These are phyloP conservation scores for Micropoecilia bifurca DNA, from an alignment of 2,797 vertebrate species.

Conservation along the genomic window DNA sequence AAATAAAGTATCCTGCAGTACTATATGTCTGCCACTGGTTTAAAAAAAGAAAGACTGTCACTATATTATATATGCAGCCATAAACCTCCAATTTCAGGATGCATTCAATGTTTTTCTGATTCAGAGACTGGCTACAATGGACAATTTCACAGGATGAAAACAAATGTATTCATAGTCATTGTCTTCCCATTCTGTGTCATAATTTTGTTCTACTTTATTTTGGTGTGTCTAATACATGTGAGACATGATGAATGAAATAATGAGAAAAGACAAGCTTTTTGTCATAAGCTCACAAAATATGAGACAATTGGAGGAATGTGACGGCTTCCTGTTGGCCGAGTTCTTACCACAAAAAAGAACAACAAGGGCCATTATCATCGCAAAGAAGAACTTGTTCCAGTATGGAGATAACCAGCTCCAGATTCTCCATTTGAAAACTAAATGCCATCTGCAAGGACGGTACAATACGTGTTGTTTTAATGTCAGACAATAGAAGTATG, in stretches of 20 bases:
- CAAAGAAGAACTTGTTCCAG: constrained; percentile 94
- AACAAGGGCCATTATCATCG: constrained; percentile 92
- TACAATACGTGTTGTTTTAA: not conserved
- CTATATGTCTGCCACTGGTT: not conserved
- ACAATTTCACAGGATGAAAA: not conserved
- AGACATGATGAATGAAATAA: not conserved
- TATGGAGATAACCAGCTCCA: constrained; percentile 90
- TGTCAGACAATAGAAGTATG: not conserved
- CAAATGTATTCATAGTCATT: not conserved
- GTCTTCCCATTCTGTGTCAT: not conserved
- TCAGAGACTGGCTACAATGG: not conserved
- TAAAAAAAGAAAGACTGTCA: not conserved
- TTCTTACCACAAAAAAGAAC: constrained; percentile 93
- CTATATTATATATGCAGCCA: not conserved
- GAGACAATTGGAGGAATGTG: not conserved
- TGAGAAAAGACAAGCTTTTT: not conserved
- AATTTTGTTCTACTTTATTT: not conserved
- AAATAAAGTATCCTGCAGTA: not conserved
- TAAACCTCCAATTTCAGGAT: not conserved
- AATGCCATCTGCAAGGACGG: constrained; percentile 87
- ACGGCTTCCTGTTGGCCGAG: not conserved
- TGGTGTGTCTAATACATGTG: not conserved
- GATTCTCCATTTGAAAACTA: constrained; percentile 87
- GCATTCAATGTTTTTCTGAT: not conserved
- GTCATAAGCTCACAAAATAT: not conserved